Evolutionary conservation across 2,113 vertebrate genomes (phyloP).

Genomic region (Corynorhinus townsendii): DNA sequence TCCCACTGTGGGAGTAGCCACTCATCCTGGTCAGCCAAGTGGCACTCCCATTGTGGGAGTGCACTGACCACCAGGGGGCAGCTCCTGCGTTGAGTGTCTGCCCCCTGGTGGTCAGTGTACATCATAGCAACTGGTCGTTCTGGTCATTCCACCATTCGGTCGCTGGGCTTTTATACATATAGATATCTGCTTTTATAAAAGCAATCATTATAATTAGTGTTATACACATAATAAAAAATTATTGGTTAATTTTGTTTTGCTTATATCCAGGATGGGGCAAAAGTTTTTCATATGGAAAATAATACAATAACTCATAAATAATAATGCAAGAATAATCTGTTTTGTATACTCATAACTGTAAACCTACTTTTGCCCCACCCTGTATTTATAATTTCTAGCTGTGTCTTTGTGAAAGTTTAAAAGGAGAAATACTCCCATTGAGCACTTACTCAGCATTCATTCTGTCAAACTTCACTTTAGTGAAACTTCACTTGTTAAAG

Average conservation of each 20-base stretch:
- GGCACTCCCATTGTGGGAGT: too few species aligned
- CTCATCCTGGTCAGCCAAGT: too few species aligned
- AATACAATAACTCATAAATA: not conserved
- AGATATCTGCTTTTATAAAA: slow-evolving; percentile 29
- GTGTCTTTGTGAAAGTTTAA: not conserved
- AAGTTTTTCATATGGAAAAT: not conserved
- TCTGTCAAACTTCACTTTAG: not conserved
- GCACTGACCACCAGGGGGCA: too few species aligned
- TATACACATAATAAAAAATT: not conserved
- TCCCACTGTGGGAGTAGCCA: too few species aligned
- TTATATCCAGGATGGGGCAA: not conserved
- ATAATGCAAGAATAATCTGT: not conserved
- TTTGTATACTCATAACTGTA: not conserved
- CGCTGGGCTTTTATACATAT: too few species aligned
- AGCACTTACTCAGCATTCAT: not conserved
- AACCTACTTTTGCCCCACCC: not conserved
- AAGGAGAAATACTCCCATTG: not conserved
- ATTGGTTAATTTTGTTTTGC: not conserved
- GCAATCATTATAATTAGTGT: not conserved
- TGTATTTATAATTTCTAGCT: not conserved
- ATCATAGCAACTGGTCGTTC: too few species aligned
- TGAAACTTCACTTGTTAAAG: not conserved
- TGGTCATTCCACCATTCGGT: too few species aligned
- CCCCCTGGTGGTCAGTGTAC: too few species aligned
- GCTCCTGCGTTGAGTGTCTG: too few species aligned